Evolutionary conservation across 2,113 vertebrate species (phyloP), one percentile per base, ranked within the genome.

Genomic region (Cathartes aura): DNA sequence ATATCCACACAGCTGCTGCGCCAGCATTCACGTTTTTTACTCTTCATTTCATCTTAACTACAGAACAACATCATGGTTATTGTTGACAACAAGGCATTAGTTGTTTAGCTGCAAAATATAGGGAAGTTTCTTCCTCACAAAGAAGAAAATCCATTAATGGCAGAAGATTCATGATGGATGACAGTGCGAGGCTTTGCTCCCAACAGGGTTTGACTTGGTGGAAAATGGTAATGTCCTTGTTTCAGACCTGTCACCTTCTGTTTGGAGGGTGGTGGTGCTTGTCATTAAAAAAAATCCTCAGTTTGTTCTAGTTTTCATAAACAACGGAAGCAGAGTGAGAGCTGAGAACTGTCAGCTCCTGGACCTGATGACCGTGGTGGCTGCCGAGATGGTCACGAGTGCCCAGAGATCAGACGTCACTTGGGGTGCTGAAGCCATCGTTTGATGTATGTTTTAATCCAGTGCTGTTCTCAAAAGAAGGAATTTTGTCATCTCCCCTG

Each of bases 321-420:
- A 27, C 26, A 62, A 1, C 29, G 12, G 9, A 59, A 85, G 64
- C 67, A 80, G n/a, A 27, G 50, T 71, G 63, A 86, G n/a, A 34
- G 26, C 78, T 50, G 38, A 73, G 55, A 80, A 59, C 62, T 88
- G 55, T n/a, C 50, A 82, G 64, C 29, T 26, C 24, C 55, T 55
- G 20, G 26, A 43, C 26, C 12, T 42, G 62, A 3, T 53, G 70
- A 21, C 11, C 0, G 0, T 47, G 70, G 40, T 74, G 45, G 18
- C 47, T 73, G 3, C 56, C 0, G 2, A 62, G 83, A 30, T 50
- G 72, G 42, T 56, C 47, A 16, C 0, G 1, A 58, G 47, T 63
- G 68, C 36, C 50, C 36, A 47, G 80, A 62, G 42, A 53, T 48
- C 56, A 53, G 43, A 21, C 63, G 50, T 58, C 56, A 19, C 42